Evolutionary conservation across 2,113 vertebrate species (phyloP).

Genomic region (Gila orcuttii): DNA sequence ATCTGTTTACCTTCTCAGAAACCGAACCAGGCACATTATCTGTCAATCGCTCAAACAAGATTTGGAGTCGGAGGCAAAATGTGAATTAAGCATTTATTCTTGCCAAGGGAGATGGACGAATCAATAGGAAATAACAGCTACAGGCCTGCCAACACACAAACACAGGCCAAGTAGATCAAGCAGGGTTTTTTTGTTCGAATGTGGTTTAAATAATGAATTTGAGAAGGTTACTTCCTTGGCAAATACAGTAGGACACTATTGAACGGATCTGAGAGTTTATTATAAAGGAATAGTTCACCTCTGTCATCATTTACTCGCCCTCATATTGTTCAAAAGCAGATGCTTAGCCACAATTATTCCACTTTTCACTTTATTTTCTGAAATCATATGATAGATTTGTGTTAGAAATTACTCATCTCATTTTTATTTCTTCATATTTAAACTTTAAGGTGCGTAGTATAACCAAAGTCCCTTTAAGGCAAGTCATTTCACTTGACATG

Average conservation of each 20-base stretch:
- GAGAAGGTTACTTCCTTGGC: constrained; percentile 7
- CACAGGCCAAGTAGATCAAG: neutral
- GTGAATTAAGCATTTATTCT: constrained; percentile 44
- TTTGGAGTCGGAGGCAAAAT: constrained; percentile 15
- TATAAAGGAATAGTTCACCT: neutral
- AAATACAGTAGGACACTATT: neutral
- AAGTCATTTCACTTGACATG: too few species aligned
- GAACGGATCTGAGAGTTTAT: neutral
- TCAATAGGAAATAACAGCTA: constrained; percentile 27
- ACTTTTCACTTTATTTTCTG: neutral
- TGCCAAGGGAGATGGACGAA: constrained; percentile 33
- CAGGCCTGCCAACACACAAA: neutral
- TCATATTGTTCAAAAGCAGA: neutral
- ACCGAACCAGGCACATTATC: constrained; percentile 13
- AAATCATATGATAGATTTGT: neutral
- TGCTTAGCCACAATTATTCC: neutral
- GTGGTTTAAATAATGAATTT: constrained; percentile 24
- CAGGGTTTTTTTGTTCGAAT: neutral
- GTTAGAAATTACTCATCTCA: neutral
- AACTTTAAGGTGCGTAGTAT: neutral
- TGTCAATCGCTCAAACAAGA: constrained; percentile 19
- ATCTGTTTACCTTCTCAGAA: constrained; percentile 9
- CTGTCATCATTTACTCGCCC: neutral
- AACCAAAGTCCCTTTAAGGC: too few species aligned
- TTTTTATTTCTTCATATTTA: neutral